A percentile compares a stretch with the other conserved stretches of the same genome.
phyloP scores from a whole-genome alignment of 2,113 vertebrate genomes.

The Hippocampus barbouri region DNA sequence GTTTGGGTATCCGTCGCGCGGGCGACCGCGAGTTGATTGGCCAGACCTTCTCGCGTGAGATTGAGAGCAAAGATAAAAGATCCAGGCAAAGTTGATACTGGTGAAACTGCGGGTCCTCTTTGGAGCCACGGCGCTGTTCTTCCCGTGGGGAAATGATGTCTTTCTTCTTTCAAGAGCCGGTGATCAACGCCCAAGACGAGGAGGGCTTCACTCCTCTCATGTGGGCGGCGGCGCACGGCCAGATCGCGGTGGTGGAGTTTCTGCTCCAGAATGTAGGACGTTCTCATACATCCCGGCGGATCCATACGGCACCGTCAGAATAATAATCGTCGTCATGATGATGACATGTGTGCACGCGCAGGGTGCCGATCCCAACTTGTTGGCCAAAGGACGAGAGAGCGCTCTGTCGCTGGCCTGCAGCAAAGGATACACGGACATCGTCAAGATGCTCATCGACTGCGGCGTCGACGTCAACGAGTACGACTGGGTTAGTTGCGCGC shows the following conservation, averaged over 20 bases:
- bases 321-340: no score
- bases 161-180: conserved; percentile 76
- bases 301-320: neutral
- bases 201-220: conserved; percentile 97
- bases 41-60: no score
- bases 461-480: conserved; percentile 98
- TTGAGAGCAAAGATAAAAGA: no score
- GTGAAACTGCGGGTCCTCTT: no score
- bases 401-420: conserved; percentile 93
- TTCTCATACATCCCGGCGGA: no score
- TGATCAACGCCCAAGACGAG: conserved; percentile 96
- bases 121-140: neutral
- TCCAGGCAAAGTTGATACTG: no score
- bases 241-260: conserved; percentile 98
- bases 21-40: no score
- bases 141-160: neutral
- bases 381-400: conserved; percentile 94
- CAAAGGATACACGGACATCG: conserved; percentile 96
- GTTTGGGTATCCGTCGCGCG: neutral
- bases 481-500: conserved; percentile 81
- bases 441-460: conserved; percentile 96
- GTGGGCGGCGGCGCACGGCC: conserved; percentile 98
- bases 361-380: conserved; percentile 91
- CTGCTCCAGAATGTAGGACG: conserved; percentile 90
- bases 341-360: conserved; percentile 29